Evolutionary conservation across 1,140 invertebrate species (phyloP), one percentile per base, ranked within the genome.

Genomic region (Drosophila repletoides): DNA sequence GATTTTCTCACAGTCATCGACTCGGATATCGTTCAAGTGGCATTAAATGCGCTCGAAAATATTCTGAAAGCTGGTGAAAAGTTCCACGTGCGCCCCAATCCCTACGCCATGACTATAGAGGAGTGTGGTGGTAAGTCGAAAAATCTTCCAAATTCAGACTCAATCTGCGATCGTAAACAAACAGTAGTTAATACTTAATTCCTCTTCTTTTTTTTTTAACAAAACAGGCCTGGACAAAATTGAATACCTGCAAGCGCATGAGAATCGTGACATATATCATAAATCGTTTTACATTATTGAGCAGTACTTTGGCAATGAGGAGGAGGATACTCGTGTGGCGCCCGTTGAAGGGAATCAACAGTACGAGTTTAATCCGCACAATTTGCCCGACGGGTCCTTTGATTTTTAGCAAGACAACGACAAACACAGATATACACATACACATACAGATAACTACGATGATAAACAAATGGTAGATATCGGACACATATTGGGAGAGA

Each of bases 221-320:
- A 0, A 63, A 79, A 58, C 75, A 97, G 97, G 97, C 79, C 92
- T 99, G 79, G 98, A 99, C 83, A 99, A 99, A 92, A 98, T 99
- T 63, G 98, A 99, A 92, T 98, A 96, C 90, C 92, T 99, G 3
- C 98, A 99, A 91, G 97, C 96, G 7, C 98, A 99, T 90, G 97
- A 98, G 90, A 99, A 99, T 88, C 94, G 96, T 88, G 96, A 98
- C 45, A 97, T 99, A 58, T 99, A 99, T 91, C 95, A 98, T 90
- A 97, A 98, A 90, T 96, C 97, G 10, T 98, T 98, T 88, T 96
- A 98, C 87, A 97, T 99, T 61, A 99, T 99, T 75, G 97, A 99
- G 90, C 95, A 95, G 90, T 99, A 96, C 91, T 99, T 99, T 91
- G 94, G 96, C 5, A 94, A 94, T 2, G 97, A 98, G 84, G 96